phyloP scores from a whole-genome alignment of 2,113 vertebrate genomes.

The Pelmatolapia mariae region DNA sequence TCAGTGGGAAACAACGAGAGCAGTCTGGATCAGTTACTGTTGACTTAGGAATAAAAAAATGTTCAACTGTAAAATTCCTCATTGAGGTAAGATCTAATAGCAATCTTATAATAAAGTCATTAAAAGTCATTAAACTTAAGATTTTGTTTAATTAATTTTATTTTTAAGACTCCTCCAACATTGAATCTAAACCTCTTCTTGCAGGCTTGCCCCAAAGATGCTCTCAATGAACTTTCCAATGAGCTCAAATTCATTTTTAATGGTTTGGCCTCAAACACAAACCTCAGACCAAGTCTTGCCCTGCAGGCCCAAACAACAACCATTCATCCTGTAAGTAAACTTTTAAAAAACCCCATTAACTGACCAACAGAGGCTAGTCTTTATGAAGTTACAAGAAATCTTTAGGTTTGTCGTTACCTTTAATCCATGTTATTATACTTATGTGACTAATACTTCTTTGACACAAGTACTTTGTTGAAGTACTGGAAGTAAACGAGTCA shows the following conservation, averaged over 20 bases:
- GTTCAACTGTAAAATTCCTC: neutral
- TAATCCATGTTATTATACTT: accelerated
- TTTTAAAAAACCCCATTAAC: neutral
- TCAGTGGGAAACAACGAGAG: neutral
- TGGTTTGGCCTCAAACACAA: neutral
- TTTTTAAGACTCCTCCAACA: neutral
- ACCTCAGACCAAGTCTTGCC: slow-evolving; percentile 42
- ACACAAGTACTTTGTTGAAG: accelerated
- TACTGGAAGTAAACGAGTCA: neutral
- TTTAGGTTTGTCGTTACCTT: too few species aligned
- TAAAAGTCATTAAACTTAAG: too few species aligned
- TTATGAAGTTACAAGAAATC: neutral
- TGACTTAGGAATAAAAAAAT: accelerated
- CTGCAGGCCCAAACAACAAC: neutral
- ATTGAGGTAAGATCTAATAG: slow-evolving; percentile 34
- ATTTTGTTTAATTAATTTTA: neutral
- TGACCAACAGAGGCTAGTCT: neutral
- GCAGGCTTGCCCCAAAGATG: slow-evolving; percentile 67
- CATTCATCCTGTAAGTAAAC: slow-evolving; percentile 47
- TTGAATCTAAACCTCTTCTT: neutral
- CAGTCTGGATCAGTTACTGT: neutral
- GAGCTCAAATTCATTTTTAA: slow-evolving; percentile 59
- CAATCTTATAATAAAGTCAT: too few species aligned
- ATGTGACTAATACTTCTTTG: neutral
- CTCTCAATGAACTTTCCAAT: slow-evolving; percentile 55